Percentiles rank a stretch among this genome's conserved stretches.
These are phyloP conservation scores for Agrilus planipennis DNA, from an alignment of 1,140 invertebrate species.

Conservation along the genomic window DNA sequence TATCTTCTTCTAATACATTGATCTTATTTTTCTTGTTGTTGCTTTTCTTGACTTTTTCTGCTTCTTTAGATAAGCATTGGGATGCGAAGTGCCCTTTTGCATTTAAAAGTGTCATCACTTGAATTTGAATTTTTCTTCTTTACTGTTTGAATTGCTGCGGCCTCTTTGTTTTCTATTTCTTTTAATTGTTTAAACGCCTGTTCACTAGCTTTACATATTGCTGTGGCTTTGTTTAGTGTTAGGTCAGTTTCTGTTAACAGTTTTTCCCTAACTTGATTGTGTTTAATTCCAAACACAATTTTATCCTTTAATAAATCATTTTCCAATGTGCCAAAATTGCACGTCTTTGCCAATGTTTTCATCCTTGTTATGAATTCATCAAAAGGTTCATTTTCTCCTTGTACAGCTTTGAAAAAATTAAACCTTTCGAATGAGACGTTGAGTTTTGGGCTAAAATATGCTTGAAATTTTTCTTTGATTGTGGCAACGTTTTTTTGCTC, in stretches of 20 bases:
- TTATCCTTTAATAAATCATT: conserved; percentile 15
- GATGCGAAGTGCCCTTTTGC: no score
- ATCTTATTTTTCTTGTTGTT: no score
- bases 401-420: conserved; percentile 13
- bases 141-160: no score
- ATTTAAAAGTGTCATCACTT: no score
- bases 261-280: background rate
- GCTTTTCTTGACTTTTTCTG: no score
- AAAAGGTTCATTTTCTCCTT: conserved; percentile 17
- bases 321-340: conserved; percentile 17
- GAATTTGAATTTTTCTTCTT: no score
- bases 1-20: no score
- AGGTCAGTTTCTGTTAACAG: background rate
- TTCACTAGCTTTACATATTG: background rate
- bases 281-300: conserved; percentile 13
- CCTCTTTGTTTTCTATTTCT: no score
- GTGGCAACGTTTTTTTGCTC: conserved; percentile 19
- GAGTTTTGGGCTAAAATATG: conserved; percentile 15
- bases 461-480: conserved; percentile 17
- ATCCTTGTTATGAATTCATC: conserved; percentile 21
- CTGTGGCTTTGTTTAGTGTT: background rate
- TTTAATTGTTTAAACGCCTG: background rate
- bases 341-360: conserved; percentile 13
- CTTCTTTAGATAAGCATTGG: no score
- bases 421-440: conserved; percentile 16